These are phyloP conservation scores for Drosophila nr. perissopoda DNA, from an alignment of 2,888 invertebrate species.

Conservation along the genomic window DNA sequence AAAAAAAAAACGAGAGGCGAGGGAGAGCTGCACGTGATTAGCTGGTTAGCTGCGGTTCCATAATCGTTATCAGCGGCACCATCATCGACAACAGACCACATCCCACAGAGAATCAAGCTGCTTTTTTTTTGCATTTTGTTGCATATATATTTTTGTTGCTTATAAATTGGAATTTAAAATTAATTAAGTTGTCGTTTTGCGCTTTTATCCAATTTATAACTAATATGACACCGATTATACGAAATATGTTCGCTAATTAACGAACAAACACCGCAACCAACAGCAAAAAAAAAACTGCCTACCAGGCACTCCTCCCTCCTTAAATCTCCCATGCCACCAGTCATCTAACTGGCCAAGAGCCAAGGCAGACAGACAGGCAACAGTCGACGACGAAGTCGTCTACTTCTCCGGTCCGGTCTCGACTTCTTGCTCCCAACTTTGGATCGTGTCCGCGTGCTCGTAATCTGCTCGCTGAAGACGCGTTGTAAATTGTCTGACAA, in stretches of 20 bases:
- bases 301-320: constrained; percentile 7
- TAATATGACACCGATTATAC: constrained; percentile 85
- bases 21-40: constrained; percentile 39
- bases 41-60: constrained; percentile 43
- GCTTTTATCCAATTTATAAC: constrained; percentile 85
- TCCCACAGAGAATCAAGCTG: constrained; percentile 10
- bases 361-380: constrained; percentile 69
- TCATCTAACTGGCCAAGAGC: constrained; percentile 49
- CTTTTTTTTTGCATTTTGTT: constrained; percentile 26
- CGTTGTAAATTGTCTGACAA: constrained; percentile 83
- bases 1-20: neutral
- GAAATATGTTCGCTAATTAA: constrained; percentile 85
- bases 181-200: constrained; percentile 85
- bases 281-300: constrained; percentile 11
- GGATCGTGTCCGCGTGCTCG: constrained; percentile 72
- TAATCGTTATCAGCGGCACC: constrained; percentile 74
- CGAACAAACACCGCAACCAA: constrained; percentile 82
- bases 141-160: constrained; percentile 52
- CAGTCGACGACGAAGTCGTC: constrained; percentile 26
- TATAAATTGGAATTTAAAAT: constrained; percentile 84
- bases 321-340: neutral
- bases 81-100: constrained; percentile 47
- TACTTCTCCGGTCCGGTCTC: neutral
- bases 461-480: constrained; percentile 83
- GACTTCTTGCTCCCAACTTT: constrained; percentile 11